Conservation (phyloP, 64 coral and sea anemone species). For the Actinia tenebrosa region DNA sequence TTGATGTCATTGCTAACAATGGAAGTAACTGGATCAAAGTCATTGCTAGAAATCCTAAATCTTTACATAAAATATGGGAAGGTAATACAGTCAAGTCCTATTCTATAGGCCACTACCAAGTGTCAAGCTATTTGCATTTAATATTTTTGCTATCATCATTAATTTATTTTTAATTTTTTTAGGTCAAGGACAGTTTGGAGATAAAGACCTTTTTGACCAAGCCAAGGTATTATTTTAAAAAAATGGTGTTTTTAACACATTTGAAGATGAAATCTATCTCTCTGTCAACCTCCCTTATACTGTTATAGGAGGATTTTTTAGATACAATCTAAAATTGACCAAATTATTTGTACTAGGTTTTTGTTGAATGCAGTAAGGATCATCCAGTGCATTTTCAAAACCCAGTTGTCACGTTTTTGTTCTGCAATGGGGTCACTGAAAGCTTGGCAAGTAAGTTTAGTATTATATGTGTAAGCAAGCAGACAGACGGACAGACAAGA, state of each 20-base stretch:
- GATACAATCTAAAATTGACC: no score
- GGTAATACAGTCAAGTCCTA: slow-evolving; percentile 4
- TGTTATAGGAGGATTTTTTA: not conserved
- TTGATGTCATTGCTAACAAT: slow-evolving; percentile 40
- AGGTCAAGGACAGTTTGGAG: slow-evolving; percentile 55
- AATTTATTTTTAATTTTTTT: not conserved
- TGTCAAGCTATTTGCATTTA: no score
- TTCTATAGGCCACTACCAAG: not conserved
- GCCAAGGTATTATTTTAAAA: slow-evolving; percentile 32
- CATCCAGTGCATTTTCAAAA: slow-evolving; percentile 36
- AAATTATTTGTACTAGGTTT: not conserved
- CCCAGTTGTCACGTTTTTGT: slow-evolving; percentile 36
- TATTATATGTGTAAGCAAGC: not conserved
- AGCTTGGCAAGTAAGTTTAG: slow-evolving; percentile 45
- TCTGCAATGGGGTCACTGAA: slow-evolving; percentile 48
- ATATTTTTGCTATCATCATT: no score
- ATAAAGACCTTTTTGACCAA: slow-evolving; percentile 39
- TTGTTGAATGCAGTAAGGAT: slow-evolving; percentile 27
- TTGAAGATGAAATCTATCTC: no score
- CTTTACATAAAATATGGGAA: slow-evolving; percentile 51
- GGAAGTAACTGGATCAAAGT: slow-evolving; percentile 54
- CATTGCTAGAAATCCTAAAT: slow-evolving; percentile 58
- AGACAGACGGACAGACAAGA: no score
- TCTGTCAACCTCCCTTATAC: no score
- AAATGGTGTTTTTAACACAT: not conserved